Percentiles rank a stretch among this genome's conserved stretches.
Evolutionary conservation across 2,797 vertebrate genomes (phyloP).

Genomic region (Fratercula arctica): DNA sequence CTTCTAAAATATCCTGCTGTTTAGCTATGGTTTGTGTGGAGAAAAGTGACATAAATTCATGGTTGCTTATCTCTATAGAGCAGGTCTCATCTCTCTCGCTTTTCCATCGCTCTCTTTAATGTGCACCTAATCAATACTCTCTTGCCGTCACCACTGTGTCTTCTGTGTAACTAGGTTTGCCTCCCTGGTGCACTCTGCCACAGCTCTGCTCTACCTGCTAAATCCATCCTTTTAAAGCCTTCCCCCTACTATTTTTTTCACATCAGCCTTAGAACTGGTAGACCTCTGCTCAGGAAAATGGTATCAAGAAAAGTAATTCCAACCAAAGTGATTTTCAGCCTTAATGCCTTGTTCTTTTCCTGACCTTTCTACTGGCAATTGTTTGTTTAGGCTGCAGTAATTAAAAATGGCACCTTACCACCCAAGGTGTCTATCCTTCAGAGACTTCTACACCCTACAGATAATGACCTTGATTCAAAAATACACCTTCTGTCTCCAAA

Average conservation of each 20-base stretch:
- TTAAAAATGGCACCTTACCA: not conserved
- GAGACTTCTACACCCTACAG: not conserved
- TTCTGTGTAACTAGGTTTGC: not conserved
- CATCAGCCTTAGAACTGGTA: not conserved
- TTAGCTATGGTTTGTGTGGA: not conserved
- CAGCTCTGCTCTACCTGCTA: not conserved
- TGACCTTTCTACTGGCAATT: not conserved
- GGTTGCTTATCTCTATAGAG: not conserved
- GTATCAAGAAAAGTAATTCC: not conserved
- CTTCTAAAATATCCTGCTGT: not conserved
- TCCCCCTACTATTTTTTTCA: not conserved
- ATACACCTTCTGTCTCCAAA: not conserved
- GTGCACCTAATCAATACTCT: not conserved
- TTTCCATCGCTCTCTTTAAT: not conserved
- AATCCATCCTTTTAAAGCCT: not conserved
- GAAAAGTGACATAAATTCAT: not conserved
- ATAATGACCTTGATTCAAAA: not conserved
- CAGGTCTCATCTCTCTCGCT: not conserved
- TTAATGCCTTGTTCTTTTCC: not conserved
- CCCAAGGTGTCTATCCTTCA: not conserved
- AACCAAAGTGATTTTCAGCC: not conserved
- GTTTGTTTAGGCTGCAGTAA: not conserved
- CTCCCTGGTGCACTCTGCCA: not conserved
- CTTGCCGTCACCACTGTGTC: not conserved
- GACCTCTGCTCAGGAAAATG: not conserved